Evolutionary conservation across 2,113 vertebrate species (phyloP), one percentile per base, ranked within the genome.

Genomic region (Aphelocoma coerulescens): DNA sequence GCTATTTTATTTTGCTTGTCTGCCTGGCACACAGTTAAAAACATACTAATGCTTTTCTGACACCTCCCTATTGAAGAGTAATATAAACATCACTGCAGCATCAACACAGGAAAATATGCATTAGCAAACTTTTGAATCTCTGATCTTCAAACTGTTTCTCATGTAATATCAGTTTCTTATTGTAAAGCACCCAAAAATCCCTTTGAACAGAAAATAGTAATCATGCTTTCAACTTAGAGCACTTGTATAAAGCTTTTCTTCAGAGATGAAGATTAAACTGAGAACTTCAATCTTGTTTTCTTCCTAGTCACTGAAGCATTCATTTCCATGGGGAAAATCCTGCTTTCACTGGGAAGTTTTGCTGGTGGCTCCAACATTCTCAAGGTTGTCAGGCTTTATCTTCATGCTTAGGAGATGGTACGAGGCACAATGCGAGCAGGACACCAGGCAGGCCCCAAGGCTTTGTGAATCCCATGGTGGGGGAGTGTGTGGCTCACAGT

Each of bases 181-280:
- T 94, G 88, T 97, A 91, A 95, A 96, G 63, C 66, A 84, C 93
- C 95, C 93, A 88, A 91, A 93, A 94, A 86, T 84, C 49, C 58
- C 95, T 96, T 96, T 93, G 97, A 97, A 92, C 88, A 97, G 92
- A 97, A 97, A 97, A 97, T 85, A 93, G 89, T 95, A 89, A 93
- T 92, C 73, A 41, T 93, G 81, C 94, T 95, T 97, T 97, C 83
- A 91, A 18, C 90, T 94, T 96, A 91, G 91, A 94, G 79, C 83
- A 44, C 89, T 89, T 89, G 69, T 82, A 26, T 96, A 94, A 96
- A 97, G 91, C 41, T 91, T 80, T 71, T 78, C 76, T 95, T 93
- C 91, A 32, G 61, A 82, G 91, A 96, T 85, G 8, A 63, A 61
- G 79, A 92, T 44, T 94, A 93, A 96, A 92, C 5, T 37, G 75